Evolutionary conservation across 2,797 vertebrate species (phyloP), one percentile per base, ranked within the genome.

Genomic region (Percopsis omiscomaycus): DNA sequence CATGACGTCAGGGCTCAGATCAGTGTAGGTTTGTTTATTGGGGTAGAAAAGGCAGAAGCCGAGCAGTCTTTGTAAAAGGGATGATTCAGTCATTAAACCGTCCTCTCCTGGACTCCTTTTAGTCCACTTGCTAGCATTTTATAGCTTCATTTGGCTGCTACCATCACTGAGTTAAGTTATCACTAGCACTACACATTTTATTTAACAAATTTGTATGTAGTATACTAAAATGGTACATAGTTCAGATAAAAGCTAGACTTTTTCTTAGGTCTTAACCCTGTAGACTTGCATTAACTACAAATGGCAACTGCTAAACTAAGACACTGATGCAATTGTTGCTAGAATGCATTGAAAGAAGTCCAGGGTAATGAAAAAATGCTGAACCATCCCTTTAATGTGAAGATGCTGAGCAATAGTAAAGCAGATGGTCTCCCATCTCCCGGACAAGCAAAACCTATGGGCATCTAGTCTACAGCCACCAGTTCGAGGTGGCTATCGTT

Each of bases 401-500:
- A 50, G 49, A 30, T 29, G 67, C 60, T 52, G 46, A 45, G 59
- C 60, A 70, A 55, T 61, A 51, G 55, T 51, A 64, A 32, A 69
- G 68, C 68, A 69, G 68, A 69, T 58, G 55, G 62, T 58, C 69
- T 65, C 69, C 60, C 53, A 49, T 63, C 70, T 68, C 62, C 68
- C 68, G 68, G 59, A 50, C 54, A 52, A 61, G 58, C 68, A 62
- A 58, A 68, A 60, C 61, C 64, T 61, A 65, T 52, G 58, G 50
- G 45, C 61, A 44, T 60, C 47, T 63, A 61, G 61, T 52, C 67
- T 62, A 66, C 67, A 64, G 69, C 52, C 14, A n/a, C 8, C 3
- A 49, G n/a, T 15, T n/a, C 28, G 4, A 9, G 12, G 8, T 22
- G 44, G 27, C 15, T 14, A 28, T 44, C 6, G 52, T 16, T 28